Base-by-base conservation (phyloP, 2,888 invertebrate genomes). In the Athrips mouffetella region DNA sequence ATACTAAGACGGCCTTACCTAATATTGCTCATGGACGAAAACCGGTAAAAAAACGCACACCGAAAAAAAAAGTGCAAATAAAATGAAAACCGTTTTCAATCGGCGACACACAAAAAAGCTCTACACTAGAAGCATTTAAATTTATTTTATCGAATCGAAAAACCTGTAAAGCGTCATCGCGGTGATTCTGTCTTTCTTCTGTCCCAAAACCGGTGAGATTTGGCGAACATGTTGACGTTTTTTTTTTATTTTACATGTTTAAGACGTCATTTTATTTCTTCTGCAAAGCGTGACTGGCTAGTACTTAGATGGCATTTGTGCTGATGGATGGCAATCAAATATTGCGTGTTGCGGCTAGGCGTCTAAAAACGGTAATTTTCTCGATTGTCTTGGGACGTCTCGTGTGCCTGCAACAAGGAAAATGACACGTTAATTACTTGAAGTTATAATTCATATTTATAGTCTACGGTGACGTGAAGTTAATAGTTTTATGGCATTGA, bases 31-130 rank as follows among this genome's bases (percentile, higher is more conserved):
- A 55, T 57, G 62, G 61, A 64, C 62, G 57, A 63, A 50, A 41
- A 57, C 41, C 53, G 55, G 57, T 57, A 49, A 51, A 51, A 57
- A 42, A 52, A 54, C 44, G 6, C n/a, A 7, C 49, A 41, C 35
- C 11, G 11, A 37, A 45, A 45, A 45, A 13, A 48, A 54, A 57
- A 55, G 45, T 44, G 45, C 18, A 52, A 55, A 59, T 45, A 62
- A 64, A n/a, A 45, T 45, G 35, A 56, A 62, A 69, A 72, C 65
- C 54, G 57, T 54, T 37, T 58, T 58, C 67, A 54, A 66, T 47
- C 51, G 55, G 65, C 63, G 55, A 86, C 86, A 86, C 80, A 72
- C 71, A 86, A 86, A 86, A 67, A 86, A 86, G 86, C 86, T 55
- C 55, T 59, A 54, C 58, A 68, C 73, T 76, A 73, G 65, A 71